Base-by-base conservation (phyloP, 2,888 invertebrate species). In the Parnassius mnemosyne region DNA sequence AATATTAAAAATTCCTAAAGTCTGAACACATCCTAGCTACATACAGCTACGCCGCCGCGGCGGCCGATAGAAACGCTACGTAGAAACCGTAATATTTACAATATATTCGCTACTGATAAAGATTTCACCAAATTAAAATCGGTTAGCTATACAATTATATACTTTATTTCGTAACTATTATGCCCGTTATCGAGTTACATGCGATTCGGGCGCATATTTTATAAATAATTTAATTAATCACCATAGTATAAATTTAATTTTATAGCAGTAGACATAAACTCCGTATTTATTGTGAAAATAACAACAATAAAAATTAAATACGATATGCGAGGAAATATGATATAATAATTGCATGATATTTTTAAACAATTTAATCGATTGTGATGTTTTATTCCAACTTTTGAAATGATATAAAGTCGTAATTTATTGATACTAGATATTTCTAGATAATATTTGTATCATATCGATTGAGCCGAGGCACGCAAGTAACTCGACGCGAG, bases 1-100 rank as follows among this genome's bases (percentile, higher is more conserved):
- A 62, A 61, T 47, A 57, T 46, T 34, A 34, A 34, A 52, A 53
- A 50, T 42, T 50, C 62, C 51, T 46, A 63, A 34, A n/a, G 42
- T 16, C 25, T 12, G 89, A 89, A 91, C 89, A 88, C 89, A 87
- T 88, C 87, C 89, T 89, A 91, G 84, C 87, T 89, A 90, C 78
- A 82, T 86, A 88, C 87, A 84, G 85, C 87, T 89, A 89, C 80
- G 71, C 69, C 41, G 43, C 16, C 51, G 9, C 9, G 12, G 12
- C 51, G 16, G 16, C 51, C 75, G 78, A 84, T 88, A 89, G 78
- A 87, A 86, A 87, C 81, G 80, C 81, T 84, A 84, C 78, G 67
- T 75, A 76, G 79, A 83, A 81, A 81, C 79, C 73, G 59, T 59
- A 75, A 79, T 72, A 87, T 87, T 80, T 87, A 87, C 87, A 87